Conservation (phyloP, 2,113 vertebrate species). For the Noctilio leporinus region DNA sequence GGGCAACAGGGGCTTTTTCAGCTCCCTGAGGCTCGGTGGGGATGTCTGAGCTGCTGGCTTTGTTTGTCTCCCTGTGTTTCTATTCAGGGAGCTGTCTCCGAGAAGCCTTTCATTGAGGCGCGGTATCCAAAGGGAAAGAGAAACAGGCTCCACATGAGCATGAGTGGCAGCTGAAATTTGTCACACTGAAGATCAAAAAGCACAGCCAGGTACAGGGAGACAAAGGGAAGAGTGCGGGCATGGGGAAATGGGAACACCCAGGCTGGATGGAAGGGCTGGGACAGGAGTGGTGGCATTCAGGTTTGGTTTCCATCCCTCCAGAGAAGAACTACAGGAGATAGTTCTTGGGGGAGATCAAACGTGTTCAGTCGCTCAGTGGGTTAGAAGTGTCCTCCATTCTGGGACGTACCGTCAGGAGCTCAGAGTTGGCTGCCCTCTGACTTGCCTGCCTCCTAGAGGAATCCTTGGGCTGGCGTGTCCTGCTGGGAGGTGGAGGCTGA, state of each 20-base stretch:
- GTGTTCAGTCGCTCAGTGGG: not conserved
- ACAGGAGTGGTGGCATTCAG: not conserved
- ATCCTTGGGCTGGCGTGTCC: too few relatives aligned
- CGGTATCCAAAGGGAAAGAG: conserved; percentile 49
- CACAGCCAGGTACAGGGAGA: not conserved
- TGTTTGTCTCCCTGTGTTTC: conserved; percentile 48
- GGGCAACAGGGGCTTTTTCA: conserved; percentile 38
- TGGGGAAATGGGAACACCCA: rapidly evolving
- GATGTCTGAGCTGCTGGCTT: not conserved
- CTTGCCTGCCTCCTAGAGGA: not conserved
- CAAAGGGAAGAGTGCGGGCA: not conserved
- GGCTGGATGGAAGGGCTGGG: not conserved
- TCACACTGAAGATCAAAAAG: conserved; percentile 24
- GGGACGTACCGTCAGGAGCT: rapidly evolving
- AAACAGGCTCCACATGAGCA: conserved; percentile 43
- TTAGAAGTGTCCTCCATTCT: not conserved
- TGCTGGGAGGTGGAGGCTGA: not conserved
- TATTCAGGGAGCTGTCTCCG: conserved; percentile 42
- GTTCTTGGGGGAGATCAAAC: not conserved
- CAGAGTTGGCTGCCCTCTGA: not conserved
- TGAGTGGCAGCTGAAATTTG: conserved; percentile 53
- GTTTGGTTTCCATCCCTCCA: not conserved
- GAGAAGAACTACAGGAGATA: not conserved
- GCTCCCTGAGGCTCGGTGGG: not conserved
- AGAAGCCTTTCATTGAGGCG: not conserved